Conservation (phyloP, 2,113 vertebrate species). For the Microcebus murinus region DNA sequence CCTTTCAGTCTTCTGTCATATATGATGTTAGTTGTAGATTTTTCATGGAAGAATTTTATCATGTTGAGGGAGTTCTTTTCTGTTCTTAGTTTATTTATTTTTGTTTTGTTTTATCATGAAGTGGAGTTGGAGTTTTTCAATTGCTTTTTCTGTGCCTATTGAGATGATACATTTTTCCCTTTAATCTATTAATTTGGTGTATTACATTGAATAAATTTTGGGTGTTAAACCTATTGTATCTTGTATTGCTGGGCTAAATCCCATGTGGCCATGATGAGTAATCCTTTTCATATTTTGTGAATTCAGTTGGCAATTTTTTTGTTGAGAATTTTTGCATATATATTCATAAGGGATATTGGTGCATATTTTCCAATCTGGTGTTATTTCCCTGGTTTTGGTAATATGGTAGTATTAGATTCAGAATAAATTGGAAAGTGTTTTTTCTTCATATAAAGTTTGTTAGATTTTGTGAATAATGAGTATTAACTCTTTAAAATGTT, state of each 20-base stretch:
- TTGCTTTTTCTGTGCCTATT: background rate
- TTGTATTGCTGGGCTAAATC: background rate
- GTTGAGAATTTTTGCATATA: background rate
- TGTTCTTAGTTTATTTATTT: background rate
- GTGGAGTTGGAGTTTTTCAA: background rate
- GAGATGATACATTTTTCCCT: background rate
- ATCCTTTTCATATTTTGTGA: background rate
- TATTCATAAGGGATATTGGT: background rate
- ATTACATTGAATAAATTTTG: background rate
- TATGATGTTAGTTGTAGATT: background rate
- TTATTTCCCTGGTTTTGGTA: background rate
- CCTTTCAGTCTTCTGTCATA: background rate
- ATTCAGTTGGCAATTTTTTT: slow-evolving; percentile 9
- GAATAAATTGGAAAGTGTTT: background rate
- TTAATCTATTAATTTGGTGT: background rate
- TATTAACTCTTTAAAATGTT: background rate
- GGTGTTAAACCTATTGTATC: background rate
- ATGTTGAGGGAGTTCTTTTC: background rate
- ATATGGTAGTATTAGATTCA: background rate
- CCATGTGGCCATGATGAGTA: background rate
- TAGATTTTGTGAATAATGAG: background rate
- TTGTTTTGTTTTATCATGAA: background rate
- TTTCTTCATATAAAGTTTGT: background rate
- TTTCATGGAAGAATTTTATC: background rate
- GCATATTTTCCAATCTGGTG: background rate